These are phyloP conservation scores for Muntiacus muntjak DNA, from an alignment of 2,113 vertebrate genomes.

Conservation along the genomic window DNA sequence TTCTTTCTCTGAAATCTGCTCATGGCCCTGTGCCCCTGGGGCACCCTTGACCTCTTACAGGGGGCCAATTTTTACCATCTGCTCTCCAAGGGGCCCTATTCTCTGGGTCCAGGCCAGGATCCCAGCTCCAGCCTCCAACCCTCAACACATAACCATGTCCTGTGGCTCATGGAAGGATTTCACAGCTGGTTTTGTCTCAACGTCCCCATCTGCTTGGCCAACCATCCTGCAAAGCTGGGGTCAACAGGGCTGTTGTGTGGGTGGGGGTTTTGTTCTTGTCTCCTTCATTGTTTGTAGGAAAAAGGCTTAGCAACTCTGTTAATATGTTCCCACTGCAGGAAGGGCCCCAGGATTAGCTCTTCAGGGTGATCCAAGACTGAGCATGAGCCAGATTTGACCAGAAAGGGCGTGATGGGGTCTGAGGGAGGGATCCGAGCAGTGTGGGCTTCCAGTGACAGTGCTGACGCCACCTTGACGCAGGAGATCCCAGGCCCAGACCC, in stretches of 20 bases:
- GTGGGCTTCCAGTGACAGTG: background rate
- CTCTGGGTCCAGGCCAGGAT: background rate
- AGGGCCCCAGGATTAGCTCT: background rate
- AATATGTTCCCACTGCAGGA: too few species aligned
- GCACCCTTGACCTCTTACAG: background rate
- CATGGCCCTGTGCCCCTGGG: background rate
- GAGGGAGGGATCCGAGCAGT: background rate
- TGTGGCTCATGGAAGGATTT: background rate
- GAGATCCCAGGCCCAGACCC: background rate
- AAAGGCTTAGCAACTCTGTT: background rate
- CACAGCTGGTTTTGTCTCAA: background rate
- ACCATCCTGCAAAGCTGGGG: background rate
- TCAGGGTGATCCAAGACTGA: background rate
- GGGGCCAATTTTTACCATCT: background rate
- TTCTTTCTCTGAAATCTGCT: background rate
- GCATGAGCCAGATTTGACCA: background rate
- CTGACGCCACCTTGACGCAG: background rate
- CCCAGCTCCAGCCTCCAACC: background rate
- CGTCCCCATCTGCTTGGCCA: background rate
- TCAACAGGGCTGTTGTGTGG: background rate
- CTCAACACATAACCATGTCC: background rate
- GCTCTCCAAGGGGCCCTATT: background rate
- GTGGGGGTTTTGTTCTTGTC: conserved; percentile 4
- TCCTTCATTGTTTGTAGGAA: background rate
- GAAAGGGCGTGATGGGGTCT: background rate